Conservation (phyloP, 2,797 vertebrate genomes). For the Fistularia tabacaria region DNA sequence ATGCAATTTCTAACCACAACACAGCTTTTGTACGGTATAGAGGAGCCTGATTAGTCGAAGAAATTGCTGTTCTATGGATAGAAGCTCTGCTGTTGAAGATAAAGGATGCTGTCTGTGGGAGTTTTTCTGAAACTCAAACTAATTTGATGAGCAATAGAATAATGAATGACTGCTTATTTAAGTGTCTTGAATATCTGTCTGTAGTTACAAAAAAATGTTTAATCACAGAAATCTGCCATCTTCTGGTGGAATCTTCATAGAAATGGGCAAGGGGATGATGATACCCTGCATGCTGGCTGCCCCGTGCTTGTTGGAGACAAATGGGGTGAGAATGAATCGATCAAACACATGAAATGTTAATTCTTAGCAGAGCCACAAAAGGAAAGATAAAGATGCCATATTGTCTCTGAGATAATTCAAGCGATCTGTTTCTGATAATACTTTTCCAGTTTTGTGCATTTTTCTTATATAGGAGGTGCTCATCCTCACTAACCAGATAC, state of each 20-base stretch:
- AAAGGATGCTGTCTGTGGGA: conserved; percentile 12
- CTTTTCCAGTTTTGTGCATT: conserved; percentile 3
- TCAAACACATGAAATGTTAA: not conserved
- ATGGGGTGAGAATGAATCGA: conserved; percentile 81
- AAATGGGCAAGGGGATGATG: conserved; percentile 80
- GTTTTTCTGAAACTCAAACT: conserved; percentile 15
- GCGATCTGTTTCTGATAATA: not conserved
- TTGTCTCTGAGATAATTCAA: too few species aligned
- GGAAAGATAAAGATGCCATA: too few species aligned
- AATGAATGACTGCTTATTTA: not conserved
- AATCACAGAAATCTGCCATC: conserved; percentile 84
- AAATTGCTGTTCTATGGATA: conserved; percentile 1
- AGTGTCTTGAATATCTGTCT: too few species aligned
- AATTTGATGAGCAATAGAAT: not conserved
- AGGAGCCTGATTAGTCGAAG: too few species aligned
- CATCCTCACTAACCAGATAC: conserved; percentile 1
- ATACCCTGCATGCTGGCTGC: conserved; percentile 91
- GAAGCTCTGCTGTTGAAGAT: conserved; percentile 30
- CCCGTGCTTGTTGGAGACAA: conserved; percentile 90
- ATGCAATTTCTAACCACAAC: not conserved
- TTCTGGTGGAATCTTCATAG: conserved; percentile 97
- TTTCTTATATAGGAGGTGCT: conserved; percentile 16
- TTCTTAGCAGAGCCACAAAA: too few species aligned
- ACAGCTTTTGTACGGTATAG: too few species aligned
- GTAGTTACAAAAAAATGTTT: not conserved